Base-by-base conservation (phyloP, 2,888 invertebrate genomes). In the Stenoptilia bipunctidactyla region DNA sequence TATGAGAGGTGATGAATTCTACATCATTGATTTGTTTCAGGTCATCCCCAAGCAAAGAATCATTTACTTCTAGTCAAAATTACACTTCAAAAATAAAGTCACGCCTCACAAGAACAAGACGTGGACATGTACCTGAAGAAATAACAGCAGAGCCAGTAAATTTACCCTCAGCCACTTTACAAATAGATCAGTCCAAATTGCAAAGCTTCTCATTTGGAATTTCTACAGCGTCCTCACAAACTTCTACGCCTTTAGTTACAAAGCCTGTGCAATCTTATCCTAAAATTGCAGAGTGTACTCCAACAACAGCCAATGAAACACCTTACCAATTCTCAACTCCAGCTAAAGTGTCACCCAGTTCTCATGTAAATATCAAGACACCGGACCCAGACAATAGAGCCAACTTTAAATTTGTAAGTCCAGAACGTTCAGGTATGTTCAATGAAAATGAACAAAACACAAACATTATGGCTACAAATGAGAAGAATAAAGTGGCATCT, bases 141-240 rank as follows among this genome's bases (percentile, higher is more conserved):
- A 43, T 45, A 27, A 40, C 49, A 3, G 42, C 50, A 1, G 45
- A 53, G 2, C 59, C 64, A 12, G 49, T 72, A 1, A 53, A 62
- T 38, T 50, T 79, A 27, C 74, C 76, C 2, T 56, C 61, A 15
- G 68, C 54, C 2, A 55, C 56, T 13, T 53, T 77, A 42, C 55
- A 65, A 42, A 73, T 77, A 44, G 68, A 73, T 41, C 48, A 62
- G 43, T 53, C 70, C 37, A 69, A 73, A 40, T 53, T 77, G 43
- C 75, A 75, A 1, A 70, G 66, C 27, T 70, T 77, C 47, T 55
- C 64, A 3, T 66, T 70, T 39, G 55, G 48, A 13, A 46, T 38
- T 25, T 42, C 52, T 13, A 10, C 36, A n/a, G 33, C 14, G 13
- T 41, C 33, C 6, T 12, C 47, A 13, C 13, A 34, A 20, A 8